A percentile compares a stretch with the other conserved stretches of the same genome.
These are phyloP conservation scores for Saccostrea echinata DNA, from an alignment of 1,140 invertebrate genomes.

Conservation along the genomic window DNA sequence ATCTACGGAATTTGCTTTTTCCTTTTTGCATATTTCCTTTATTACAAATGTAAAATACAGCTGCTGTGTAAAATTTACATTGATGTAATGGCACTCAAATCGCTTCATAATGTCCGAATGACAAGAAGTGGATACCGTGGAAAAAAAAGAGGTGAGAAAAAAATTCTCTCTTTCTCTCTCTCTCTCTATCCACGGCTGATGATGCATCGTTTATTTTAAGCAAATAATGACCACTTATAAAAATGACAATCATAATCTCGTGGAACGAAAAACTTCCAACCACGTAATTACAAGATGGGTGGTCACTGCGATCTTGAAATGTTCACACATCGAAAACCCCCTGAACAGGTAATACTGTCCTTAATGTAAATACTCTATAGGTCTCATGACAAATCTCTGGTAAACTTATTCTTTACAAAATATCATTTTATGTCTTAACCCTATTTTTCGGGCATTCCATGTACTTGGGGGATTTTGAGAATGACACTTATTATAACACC, in stretches of 20 bases:
- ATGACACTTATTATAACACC: constrained; percentile 25
- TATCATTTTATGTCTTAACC: constrained; percentile 20
- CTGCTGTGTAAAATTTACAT: too few species aligned
- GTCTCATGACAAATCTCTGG: background rate
- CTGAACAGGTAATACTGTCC: constrained; percentile 12
- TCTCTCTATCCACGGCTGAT: background rate
- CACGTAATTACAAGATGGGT: constrained; percentile 30
- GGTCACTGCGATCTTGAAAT: background rate
- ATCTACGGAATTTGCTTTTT: too few species aligned
- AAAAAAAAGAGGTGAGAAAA: background rate
- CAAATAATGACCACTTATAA: background rate
- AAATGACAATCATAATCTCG: constrained; percentile 11
- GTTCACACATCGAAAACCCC: constrained; percentile 17
- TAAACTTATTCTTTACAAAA: constrained; percentile 39
- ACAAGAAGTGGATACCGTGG: background rate
- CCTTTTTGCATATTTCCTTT: too few species aligned
- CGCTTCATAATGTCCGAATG: background rate
- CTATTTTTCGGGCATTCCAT: background rate
- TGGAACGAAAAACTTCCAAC: constrained; percentile 17
- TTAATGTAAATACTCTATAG: constrained; percentile 26
- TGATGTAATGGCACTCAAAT: background rate
- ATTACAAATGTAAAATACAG: too few species aligned
- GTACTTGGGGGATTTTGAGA: constrained; percentile 18
- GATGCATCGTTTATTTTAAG: constrained; percentile 6
- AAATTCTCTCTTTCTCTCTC: too few species aligned